Evolutionary conservation across 2,113 vertebrate species (phyloP).

Genomic region (Agelaius phoeniceus): DNA sequence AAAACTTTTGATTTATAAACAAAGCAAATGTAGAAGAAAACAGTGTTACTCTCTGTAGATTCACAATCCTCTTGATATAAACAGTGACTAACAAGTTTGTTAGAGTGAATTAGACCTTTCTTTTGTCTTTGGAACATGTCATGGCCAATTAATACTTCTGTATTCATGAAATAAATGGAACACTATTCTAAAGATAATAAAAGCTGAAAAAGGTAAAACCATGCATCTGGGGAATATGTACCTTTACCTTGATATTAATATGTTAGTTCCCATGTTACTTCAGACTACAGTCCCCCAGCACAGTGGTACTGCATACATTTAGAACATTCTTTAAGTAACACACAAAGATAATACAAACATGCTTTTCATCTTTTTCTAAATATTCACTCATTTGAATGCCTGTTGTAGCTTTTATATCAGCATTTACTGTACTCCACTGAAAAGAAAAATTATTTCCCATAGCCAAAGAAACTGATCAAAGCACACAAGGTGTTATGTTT

Average conservation of each 20-base stretch:
- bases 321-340: constrained; percentile 76
- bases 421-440: constrained; percentile 59
- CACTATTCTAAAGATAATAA: constrained; percentile 83
- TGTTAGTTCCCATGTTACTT: constrained; percentile 85
- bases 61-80: constrained; percentile 81
- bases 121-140: constrained; percentile 94
- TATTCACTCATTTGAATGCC: constrained; percentile 78
- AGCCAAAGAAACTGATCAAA: constrained; percentile 54
- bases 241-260: constrained; percentile 90
- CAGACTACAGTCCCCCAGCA: constrained; percentile 76
- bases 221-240: constrained; percentile 87
- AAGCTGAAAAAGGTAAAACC: constrained; percentile 85
- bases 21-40: constrained; percentile 76
- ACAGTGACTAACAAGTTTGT: constrained; percentile 92
- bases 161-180: constrained; percentile 85
- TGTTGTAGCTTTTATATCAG: constrained; percentile 61
- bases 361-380: constrained; percentile 85
- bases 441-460: constrained; percentile 53
- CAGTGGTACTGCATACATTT: constrained; percentile 87
- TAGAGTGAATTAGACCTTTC: constrained; percentile 94
- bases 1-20: constrained; percentile 80
- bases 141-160: constrained; percentile 89
- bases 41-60: constrained; percentile 76
- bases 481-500: constrained; percentile 41
- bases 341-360: constrained; percentile 76